A percentile compares a stretch with the other conserved stretches of the same genome.
Evolutionary conservation across 2,113 vertebrate genomes (phyloP).

Genomic region (Felis catus): DNA sequence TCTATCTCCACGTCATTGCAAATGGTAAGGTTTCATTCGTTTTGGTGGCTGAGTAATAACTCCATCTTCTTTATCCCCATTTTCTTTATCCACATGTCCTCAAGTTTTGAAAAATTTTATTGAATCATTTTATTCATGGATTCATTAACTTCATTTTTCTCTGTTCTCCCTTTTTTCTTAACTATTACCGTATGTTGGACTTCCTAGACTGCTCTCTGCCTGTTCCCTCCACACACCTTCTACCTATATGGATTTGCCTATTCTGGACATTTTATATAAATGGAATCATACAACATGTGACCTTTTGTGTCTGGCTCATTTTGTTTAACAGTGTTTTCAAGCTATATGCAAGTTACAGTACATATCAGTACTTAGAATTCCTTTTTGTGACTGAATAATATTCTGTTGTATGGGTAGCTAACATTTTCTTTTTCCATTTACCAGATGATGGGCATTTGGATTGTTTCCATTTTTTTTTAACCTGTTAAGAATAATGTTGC

Average conservation of each 20-base stretch:
- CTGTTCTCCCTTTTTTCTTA: neutral
- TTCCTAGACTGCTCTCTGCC: neutral
- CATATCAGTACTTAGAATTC: neutral
- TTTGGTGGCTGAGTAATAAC: too few relatives aligned
- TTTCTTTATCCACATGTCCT: neutral
- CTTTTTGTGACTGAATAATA: neutral
- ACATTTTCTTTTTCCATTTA: neutral
- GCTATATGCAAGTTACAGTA: neutral
- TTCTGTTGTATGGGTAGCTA: neutral
- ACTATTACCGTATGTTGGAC: neutral
- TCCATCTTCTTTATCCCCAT: too few relatives aligned
- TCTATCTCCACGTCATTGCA: too few relatives aligned
- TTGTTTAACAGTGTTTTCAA: neutral
- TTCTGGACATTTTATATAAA: neutral
- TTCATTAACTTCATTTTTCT: neutral
- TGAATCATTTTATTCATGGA: neutral
- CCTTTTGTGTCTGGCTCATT: neutral
- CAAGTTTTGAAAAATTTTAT: neutral
- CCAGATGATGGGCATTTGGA: neutral
- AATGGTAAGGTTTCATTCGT: too few relatives aligned
- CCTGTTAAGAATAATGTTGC: neutral
- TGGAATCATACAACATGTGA: neutral
- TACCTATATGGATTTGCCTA: neutral
- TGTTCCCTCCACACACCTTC: neutral
- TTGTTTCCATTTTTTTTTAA: neutral